phyloP scores from a whole-genome alignment of 1,140 invertebrate genomes.

The Drosophila mauritiana region DNA sequence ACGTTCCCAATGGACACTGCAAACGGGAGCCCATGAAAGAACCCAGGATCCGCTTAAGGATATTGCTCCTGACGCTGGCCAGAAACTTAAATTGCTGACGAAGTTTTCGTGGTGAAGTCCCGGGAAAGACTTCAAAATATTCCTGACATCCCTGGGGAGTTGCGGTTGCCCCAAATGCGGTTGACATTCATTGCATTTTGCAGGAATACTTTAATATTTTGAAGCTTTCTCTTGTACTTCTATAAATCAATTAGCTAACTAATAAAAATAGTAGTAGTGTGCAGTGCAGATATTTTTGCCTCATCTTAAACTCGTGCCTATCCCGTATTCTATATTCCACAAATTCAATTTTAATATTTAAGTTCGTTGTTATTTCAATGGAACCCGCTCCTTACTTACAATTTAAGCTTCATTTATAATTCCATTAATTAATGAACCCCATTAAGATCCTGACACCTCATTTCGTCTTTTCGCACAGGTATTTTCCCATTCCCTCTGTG shows the following conservation, averaged over 20 bases:
- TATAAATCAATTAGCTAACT: conserved; percentile 1
- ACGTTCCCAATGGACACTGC: conserved; percentile 39
- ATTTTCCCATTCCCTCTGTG: background rate
- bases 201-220: background rate
- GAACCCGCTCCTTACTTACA: background rate
- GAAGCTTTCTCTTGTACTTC: background rate
- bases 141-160: conserved; percentile 21
- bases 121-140: conserved; percentile 34
- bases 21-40: conserved; percentile 12
- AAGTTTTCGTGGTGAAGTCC: conserved; percentile 25
- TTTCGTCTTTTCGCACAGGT: conserved; percentile 13
- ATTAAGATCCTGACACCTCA: conserved; percentile 13
- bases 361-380: background rate
- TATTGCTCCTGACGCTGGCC: conserved; percentile 45
- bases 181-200: conserved; percentile 4
- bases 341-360: background rate
- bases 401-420: conserved; percentile 2
- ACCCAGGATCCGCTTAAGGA: conserved; percentile 40
- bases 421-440: conserved; percentile 19
- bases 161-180: conserved; percentile 6
- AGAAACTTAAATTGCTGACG: conserved; percentile 47
- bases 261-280: background rate
- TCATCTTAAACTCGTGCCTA: background rate
- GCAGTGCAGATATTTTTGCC: too few species aligned
- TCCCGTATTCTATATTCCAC: too few species aligned